These are phyloP conservation scores for honey bee (Apis mellifera) DNA, from an alignment of 1,140 invertebrate genomes.

Conservation along the genomic window DNA sequence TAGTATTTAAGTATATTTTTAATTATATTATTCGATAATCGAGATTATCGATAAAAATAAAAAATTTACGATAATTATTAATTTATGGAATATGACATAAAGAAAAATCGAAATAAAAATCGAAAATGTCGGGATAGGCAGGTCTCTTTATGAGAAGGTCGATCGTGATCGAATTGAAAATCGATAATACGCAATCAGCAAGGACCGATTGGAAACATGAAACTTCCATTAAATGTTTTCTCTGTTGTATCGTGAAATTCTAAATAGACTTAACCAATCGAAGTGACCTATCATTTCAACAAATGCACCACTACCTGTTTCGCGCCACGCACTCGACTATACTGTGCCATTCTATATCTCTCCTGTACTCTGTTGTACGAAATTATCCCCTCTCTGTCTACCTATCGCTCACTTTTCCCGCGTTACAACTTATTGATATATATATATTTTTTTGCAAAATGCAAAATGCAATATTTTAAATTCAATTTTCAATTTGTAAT, in stretches of 20 bases:
- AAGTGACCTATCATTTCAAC: conserved; percentile 3
- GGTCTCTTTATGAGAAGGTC: background rate
- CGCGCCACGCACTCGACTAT: conserved; percentile 32
- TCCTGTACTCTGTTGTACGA: conserved; percentile 39
- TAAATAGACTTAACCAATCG: background rate
- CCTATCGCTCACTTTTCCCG: conserved; percentile 37
- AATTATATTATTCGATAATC: background rate
- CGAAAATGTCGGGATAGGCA: background rate
- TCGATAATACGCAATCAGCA: background rate
- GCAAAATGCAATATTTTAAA: too few species aligned
- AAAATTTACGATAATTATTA: background rate
- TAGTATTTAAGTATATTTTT: too few species aligned
- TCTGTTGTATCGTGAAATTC: background rate
- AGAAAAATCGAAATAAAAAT: background rate
- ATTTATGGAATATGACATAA: background rate
- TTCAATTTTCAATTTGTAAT: too few species aligned
- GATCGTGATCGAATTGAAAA: conserved; percentile 10
- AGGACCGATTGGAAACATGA: background rate
- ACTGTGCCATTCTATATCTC: conserved; percentile 41
- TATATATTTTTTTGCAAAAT: background rate
- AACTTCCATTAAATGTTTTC: background rate
- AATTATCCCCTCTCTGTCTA: conserved; percentile 25
- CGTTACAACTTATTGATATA: conserved; percentile 17
- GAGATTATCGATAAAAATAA: background rate
- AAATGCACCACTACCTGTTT: conserved; percentile 26